Percentiles rank a stretch among this genome's conserved stretches.
Evolutionary conservation across 2,888 invertebrate genomes (phyloP).

Genomic region (Agrotis segetum): DNA sequence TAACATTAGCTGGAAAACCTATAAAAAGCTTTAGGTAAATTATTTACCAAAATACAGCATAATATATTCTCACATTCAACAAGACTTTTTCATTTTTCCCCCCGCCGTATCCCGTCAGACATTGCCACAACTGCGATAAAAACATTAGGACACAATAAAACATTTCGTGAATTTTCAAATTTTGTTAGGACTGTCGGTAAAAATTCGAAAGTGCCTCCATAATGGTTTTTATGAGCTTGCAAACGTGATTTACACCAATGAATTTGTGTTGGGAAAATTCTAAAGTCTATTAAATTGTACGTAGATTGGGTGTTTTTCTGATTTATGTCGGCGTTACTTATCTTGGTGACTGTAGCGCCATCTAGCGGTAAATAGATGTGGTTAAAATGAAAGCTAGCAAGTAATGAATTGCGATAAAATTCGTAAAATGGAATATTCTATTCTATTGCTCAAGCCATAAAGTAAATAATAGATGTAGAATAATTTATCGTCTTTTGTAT

Average conservation of each 20-base stretch:
- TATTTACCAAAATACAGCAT: constrained; percentile 45
- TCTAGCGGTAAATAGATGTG: constrained; percentile 65
- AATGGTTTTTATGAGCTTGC: constrained; percentile 78
- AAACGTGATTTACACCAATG: constrained; percentile 80
- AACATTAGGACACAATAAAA: constrained; percentile 79
- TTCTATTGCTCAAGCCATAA: too few relatives aligned
- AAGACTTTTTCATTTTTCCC: constrained; percentile 83
- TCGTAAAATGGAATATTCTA: too few relatives aligned
- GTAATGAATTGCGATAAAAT: too few relatives aligned
- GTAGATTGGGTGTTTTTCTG: constrained; percentile 56
- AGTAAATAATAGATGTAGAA: too few relatives aligned
- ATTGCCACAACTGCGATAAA: constrained; percentile 69
- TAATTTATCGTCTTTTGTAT: too few relatives aligned
- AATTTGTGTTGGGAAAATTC: constrained; percentile 69
- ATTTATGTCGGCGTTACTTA: constrained; percentile 46
- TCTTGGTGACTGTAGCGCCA: constrained; percentile 62
- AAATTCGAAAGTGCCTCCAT: constrained; percentile 76
- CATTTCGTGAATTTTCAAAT: constrained; percentile 80
- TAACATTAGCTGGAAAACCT: constrained; percentile 45
- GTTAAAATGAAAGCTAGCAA: constrained; percentile 10
- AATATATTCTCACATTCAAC: constrained; percentile 63
- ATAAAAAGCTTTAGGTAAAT: constrained; percentile 48
- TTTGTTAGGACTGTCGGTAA: constrained; percentile 76
- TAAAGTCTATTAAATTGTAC: constrained; percentile 68
- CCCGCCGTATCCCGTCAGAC: constrained; percentile 54